Conservation (phyloP, 1,140 invertebrate species). For the Vanessa atalanta region DNA sequence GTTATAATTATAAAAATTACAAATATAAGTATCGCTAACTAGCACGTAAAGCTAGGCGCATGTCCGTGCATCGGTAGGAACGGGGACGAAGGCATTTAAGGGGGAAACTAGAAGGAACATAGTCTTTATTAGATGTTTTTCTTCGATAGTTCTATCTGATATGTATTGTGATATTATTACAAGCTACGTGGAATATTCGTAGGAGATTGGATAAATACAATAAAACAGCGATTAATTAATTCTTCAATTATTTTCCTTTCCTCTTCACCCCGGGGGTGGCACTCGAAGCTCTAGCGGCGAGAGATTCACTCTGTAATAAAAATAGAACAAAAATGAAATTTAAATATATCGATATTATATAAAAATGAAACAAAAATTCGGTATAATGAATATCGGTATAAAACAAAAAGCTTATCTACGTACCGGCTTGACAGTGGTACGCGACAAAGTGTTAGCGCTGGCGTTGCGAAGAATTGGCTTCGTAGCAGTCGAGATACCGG, state of each 20-base stretch:
- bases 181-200: constrained; percentile 74
- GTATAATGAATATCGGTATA: too few relatives aligned
- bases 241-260: constrained; percentile 76
- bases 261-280: constrained; percentile 75
- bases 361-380: too few relatives aligned
- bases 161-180: constrained; percentile 76
- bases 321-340: not conserved
- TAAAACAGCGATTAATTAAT: constrained; percentile 65
- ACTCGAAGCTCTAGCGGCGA: constrained; percentile 62
- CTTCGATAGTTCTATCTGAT: constrained; percentile 49
- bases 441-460: constrained; percentile 60
- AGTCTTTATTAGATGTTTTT: constrained; percentile 23
- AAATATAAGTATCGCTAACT: constrained; percentile 21
- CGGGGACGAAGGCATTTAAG: constrained; percentile 5
- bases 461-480: constrained; percentile 65
- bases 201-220: constrained; percentile 72
- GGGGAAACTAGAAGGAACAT: constrained; percentile 9
- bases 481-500: constrained; percentile 42
- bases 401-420: not conserved
- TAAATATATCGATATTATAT: too few relatives aligned
- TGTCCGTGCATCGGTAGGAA: constrained; percentile 22
- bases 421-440: constrained; percentile 56
- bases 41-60: not conserved
- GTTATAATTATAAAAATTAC: constrained; percentile 39
- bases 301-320: constrained; percentile 53